These are phyloP conservation scores for Psix sp. DNA, from an alignment of 1,140 invertebrate species.

Conservation along the genomic window DNA sequence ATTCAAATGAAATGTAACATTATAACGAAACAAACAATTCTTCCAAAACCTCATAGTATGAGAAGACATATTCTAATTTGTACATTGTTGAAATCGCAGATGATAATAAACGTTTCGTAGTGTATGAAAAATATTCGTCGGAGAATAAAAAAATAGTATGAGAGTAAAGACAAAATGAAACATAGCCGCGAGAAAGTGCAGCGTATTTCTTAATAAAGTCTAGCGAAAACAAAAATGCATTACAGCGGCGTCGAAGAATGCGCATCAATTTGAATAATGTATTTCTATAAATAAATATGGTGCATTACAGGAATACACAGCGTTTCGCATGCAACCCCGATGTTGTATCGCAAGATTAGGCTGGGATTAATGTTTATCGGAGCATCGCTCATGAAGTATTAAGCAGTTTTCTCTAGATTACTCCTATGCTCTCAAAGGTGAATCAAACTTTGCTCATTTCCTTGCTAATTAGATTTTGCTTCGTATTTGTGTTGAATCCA, in stretches of 20 bases:
- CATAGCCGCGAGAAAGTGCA: background rate
- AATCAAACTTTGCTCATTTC: conserved; percentile 60
- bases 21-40: too few species aligned
- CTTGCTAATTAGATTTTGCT: conserved; percentile 55
- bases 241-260: conserved; percentile 11
- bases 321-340: conserved; percentile 4
- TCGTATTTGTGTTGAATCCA: conserved; percentile 44
- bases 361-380: conserved; percentile 55
- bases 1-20: too few species aligned
- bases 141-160: background rate
- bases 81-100: too few species aligned
- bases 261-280: conserved; percentile 37
- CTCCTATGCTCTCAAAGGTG: conserved; percentile 32
- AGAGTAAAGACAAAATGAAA: conserved; percentile 2
- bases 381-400: conserved; percentile 57
- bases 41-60: too few species aligned
- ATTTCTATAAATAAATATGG: conserved; percentile 51
- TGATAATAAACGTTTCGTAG: too few species aligned
- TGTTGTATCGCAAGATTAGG: conserved; percentile 41
- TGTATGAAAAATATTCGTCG: too few species aligned
- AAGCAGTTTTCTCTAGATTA: conserved; percentile 54
- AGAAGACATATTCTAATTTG: too few species aligned
- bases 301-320: conserved; percentile 16
- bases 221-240: conserved; percentile 14
- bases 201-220: conserved; percentile 6